Percentiles rank a stretch among this genome's conserved stretches.
These are phyloP conservation scores for Xiphophorus hellerii DNA, from an alignment of 2,113 vertebrate species.

Conservation along the genomic window DNA sequence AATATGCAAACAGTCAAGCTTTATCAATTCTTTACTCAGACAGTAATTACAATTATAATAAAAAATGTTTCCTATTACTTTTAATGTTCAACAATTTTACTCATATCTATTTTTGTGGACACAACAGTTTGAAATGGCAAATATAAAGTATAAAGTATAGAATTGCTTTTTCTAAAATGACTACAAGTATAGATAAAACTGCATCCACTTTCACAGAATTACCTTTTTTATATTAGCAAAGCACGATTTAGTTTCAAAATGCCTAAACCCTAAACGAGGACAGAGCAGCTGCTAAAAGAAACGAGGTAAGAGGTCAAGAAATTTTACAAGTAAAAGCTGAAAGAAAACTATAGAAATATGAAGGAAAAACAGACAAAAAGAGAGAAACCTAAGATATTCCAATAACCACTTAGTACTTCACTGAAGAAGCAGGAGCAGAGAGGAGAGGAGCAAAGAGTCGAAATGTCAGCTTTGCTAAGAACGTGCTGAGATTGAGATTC, in stretches of 20 bases:
- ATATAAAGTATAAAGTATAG: no score
- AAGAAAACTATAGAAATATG: conserved; percentile 1
- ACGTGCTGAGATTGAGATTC: conserved; percentile 73
- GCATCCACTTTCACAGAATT: neutral
- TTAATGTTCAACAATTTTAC: neutral
- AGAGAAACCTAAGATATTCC: conserved; percentile 32
- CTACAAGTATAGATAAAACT: neutral
- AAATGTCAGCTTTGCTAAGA: conserved; percentile 71
- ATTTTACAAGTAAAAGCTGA: conserved; percentile 3
- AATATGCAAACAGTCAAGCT: no score
- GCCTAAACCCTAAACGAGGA: neutral
- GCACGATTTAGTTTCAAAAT: neutral
- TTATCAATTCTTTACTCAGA: neutral
- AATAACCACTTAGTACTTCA: conserved; percentile 39
- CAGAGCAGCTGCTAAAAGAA: neutral
- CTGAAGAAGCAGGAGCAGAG: conserved; percentile 56
- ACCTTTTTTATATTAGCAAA: neutral
- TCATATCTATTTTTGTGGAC: neutral
- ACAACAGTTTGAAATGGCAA: no score
- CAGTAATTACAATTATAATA: no score
- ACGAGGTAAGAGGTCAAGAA: conserved; percentile 14
- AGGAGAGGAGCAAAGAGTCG: conserved; percentile 53
- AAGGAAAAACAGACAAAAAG: conserved; percentile 8
- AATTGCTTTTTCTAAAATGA: neutral
- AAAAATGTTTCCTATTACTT: no score